Evolutionary conservation across 1,140 invertebrate genomes (phyloP).

Genomic region (Tetragonula clypearis): DNA sequence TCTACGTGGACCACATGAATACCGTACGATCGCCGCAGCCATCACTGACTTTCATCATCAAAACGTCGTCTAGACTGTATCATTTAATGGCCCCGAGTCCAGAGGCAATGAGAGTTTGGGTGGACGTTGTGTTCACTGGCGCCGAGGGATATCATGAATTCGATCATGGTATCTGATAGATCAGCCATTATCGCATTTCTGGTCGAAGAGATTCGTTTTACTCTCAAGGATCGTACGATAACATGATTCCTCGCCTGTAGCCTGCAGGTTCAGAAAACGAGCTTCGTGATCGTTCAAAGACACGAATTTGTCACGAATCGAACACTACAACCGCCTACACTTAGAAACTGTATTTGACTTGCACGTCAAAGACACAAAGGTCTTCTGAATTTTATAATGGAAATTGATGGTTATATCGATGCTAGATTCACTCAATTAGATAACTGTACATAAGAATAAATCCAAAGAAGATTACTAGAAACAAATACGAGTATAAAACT

Average conservation of each 20-base stretch:
- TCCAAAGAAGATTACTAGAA: not conserved
- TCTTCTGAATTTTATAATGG: not conserved
- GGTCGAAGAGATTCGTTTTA: constrained; percentile 18
- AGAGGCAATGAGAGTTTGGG: constrained; percentile 98
- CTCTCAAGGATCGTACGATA: not conserved
- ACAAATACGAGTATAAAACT: not conserved
- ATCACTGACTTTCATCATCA: constrained; percentile 97
- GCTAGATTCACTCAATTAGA: constrained; percentile 3
- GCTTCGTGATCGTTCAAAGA: constrained; percentile 21
- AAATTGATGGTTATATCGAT: not conserved
- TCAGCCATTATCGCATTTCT: not conserved
- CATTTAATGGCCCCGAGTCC: constrained; percentile 96
- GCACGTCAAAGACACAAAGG: not conserved
- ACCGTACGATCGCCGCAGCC: constrained; percentile 95
- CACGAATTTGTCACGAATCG: not conserved
- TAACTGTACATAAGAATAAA: not conserved
- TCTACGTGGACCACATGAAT: constrained; percentile 97
- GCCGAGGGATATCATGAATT: constrained; percentile 93
- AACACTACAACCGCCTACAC: not conserved
- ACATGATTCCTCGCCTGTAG: not conserved
- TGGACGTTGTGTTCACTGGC: constrained; percentile 96
- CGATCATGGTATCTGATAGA: constrained; percentile 80
- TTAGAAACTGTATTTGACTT: constrained; percentile 13
- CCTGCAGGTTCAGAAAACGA: not conserved
- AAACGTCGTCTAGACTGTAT: constrained; percentile 94